These are phyloP conservation scores for Cyphotilapia sp. DNA, from an alignment of 2,113 vertebrate genomes.

Conservation along the genomic window DNA sequence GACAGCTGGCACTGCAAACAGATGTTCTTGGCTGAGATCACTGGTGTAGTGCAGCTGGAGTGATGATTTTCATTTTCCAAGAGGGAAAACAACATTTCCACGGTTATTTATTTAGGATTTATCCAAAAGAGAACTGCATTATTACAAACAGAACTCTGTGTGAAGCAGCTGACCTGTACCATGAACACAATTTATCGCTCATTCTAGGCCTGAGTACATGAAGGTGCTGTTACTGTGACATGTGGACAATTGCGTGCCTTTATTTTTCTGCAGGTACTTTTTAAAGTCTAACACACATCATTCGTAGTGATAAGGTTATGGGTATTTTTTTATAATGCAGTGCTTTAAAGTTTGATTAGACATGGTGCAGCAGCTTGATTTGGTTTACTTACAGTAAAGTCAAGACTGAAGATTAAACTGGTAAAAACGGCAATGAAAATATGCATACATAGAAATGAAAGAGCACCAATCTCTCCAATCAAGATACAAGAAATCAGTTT, in stretches of 20 bases:
- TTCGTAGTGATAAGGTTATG: accelerated
- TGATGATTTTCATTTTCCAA: not conserved
- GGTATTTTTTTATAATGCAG: not conserved
- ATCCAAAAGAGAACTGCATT: not conserved
- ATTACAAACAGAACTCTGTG: not conserved
- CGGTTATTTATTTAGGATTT: not conserved
- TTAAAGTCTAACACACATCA: not conserved
- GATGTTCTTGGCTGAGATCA: not conserved
- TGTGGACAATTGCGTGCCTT: accelerated
- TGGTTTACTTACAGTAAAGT: not conserved
- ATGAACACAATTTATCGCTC: accelerated
- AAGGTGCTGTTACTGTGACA: not conserved
- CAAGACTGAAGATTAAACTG: not conserved
- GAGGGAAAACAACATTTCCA: not conserved
- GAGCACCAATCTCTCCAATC: not conserved
- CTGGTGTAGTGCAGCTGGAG: not conserved
- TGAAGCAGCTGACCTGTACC: not conserved
- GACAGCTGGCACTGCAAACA: not conserved
- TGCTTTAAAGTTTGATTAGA: not conserved
- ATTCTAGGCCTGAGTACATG: not conserved
- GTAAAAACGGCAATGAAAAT: not conserved
- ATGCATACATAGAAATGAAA: not conserved
- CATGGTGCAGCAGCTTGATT: not conserved
- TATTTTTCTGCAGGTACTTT: not conserved
- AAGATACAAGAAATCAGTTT: not conserved